A percentile compares a stretch with the other conserved stretches of the same genome.
phyloP scores from a whole-genome alignment of 2,888 invertebrate genomes.

The Acrobeloides nanus region DNA sequence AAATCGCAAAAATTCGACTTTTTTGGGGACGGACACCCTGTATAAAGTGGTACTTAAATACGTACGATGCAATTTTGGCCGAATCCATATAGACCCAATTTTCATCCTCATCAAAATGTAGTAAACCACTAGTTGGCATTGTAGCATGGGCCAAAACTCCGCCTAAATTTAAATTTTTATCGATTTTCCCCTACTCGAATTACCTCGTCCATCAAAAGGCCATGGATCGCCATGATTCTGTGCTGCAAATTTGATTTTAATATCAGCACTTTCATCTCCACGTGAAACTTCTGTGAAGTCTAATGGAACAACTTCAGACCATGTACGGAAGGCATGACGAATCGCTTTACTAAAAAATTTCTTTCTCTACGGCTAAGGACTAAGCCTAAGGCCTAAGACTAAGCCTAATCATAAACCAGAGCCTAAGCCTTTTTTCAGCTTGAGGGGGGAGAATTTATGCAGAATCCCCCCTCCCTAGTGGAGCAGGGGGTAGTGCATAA shows the following conservation, averaged over 20 bases:
- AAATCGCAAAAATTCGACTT: too few species aligned
- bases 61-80: constrained; percentile 32
- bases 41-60: neutral
- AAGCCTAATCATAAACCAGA: too few species aligned
- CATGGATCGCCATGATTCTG: constrained; percentile 49
- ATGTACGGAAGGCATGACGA: constrained; percentile 44
- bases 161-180: constrained; percentile 23
- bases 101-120: constrained; percentile 52
- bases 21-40: neutral
- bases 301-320: constrained; percentile 40
- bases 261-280: constrained; percentile 30
- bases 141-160: constrained; percentile 52
- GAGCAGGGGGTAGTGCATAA: too few species aligned
- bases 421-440: too few species aligned
- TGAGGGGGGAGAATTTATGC: neutral
- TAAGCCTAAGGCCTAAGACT: neutral
- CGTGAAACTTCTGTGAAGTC: constrained; percentile 42
- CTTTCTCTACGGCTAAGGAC: neutral
- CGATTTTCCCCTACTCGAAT: neutral
- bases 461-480: too few species aligned
- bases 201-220: constrained; percentile 48
- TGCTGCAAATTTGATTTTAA: constrained; percentile 45
- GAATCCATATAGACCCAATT: constrained; percentile 46
- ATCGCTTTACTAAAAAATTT: constrained; percentile 36
- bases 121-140: constrained; percentile 49